These are phyloP conservation scores for Paramormyrops hopkinsi DNA, from an alignment of 2,797 vertebrate genomes.

Conservation along the genomic window DNA sequence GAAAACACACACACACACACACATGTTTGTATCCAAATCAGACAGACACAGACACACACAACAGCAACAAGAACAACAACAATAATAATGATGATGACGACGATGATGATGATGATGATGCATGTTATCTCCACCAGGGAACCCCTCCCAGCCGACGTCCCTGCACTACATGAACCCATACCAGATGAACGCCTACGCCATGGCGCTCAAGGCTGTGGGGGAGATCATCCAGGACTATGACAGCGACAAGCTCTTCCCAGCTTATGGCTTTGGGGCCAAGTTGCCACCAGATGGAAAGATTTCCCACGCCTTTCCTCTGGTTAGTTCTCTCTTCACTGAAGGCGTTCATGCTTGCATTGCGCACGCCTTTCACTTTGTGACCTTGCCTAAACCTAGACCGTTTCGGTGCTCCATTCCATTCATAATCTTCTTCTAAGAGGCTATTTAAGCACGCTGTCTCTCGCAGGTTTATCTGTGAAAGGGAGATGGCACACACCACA, in stretches of 20 bases:
- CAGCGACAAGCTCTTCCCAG: slow-evolving; percentile 96
- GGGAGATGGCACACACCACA: background rate
- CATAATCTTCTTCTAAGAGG: background rate
- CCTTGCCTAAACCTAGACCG: background rate
- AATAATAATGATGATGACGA: background rate
- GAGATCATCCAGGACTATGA: slow-evolving; percentile 99
- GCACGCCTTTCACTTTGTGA: background rate
- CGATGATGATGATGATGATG: background rate
- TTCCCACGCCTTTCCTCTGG: slow-evolving; percentile 92
- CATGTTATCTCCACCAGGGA: slow-evolving; percentile 54
- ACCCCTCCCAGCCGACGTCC: slow-evolving; percentile 88
- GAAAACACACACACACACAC: background rate
- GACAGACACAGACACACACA: background rate
- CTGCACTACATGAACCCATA: slow-evolving; percentile 95
- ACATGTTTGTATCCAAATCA: background rate
- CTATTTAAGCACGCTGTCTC: background rate
- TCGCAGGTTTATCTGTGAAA: background rate
- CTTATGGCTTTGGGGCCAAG: slow-evolving; percentile 94
- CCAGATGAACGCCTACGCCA: slow-evolving; percentile 94
- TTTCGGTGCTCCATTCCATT: background rate
- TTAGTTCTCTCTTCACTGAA: slow-evolving; percentile 44
- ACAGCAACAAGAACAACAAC: background rate
- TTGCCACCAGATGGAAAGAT: slow-evolving; percentile 91
- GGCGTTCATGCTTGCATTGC: background rate
- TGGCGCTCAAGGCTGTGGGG: slow-evolving; percentile 94